Evolutionary conservation across 2,888 invertebrate genomes (phyloP), one percentile per base, ranked within the genome.

Genomic region (Drosophila birchii): DNA sequence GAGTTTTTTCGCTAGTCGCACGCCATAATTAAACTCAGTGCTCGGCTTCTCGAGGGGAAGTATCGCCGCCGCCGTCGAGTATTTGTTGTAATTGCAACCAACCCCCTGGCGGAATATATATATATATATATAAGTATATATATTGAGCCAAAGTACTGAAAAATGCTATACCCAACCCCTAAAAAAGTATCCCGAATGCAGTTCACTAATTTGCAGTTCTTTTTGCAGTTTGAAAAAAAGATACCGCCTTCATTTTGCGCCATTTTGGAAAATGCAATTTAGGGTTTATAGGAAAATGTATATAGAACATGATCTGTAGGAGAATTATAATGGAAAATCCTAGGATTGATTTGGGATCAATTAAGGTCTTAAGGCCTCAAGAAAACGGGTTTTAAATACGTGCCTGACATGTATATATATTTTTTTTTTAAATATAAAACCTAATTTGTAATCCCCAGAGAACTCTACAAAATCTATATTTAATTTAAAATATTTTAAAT

Each of bases 261-360:
- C 90, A 90, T 90, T 90, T 90, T 90, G 86, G 77, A 90, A 90
- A 90, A 81, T 80, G 78, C 79, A 83, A 85, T 90, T 85, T 89
- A 78, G 26, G 54, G 62, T 55, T 53, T 38, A 58, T 68, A 3
- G n/a, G 7, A 18, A 29, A 51, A 20, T 9, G 29, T n/a, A 7
- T 32, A 9, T 7, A 32, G n/a, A 26, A n/a, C 8, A 32, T n/a
- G 20, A 4, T 32, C 18, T 18, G 1, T 18, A 18, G 12, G 1
- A 18, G 18, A 32, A 32, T 18, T 2, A 8, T 8, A 14, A 0
- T 1, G 0, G 0, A 12, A 8, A 32, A 2, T 14, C 0, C 1
- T 32, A 14, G 12, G 14, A 1, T 14, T 32, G 32, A 32, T 6
- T 32, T 8, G 3, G 6, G 1, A 9, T 26, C n/a, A 9, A 39